These are phyloP conservation scores for Macrobrachium nipponense DNA, from an alignment of 1,140 invertebrate species.

Conservation along the genomic window DNA sequence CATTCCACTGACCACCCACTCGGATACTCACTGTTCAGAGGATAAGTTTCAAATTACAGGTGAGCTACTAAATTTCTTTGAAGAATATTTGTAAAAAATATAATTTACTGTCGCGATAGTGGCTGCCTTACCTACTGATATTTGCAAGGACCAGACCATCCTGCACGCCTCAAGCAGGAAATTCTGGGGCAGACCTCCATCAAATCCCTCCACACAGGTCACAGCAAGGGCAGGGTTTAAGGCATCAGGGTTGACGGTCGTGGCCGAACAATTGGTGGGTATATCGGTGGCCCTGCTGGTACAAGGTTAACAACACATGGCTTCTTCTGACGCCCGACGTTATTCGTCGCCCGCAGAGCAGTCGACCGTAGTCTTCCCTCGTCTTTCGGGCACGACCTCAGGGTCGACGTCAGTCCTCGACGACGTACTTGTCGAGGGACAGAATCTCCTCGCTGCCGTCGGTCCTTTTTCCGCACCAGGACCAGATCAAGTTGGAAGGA, in stretches of 20 bases:
- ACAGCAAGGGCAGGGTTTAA: no score
- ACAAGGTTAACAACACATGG: constrained; percentile 79
- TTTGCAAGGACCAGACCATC: no score
- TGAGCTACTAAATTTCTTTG: no score
- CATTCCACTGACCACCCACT: no score
- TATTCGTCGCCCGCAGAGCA: constrained; percentile 70
- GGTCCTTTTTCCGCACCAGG: constrained; percentile 38
- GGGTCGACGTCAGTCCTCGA: constrained; percentile 72
- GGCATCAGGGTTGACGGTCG: background rate
- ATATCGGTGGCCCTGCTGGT: constrained; percentile 81
- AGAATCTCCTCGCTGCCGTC: constrained; percentile 49
- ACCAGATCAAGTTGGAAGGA: constrained; percentile 41
- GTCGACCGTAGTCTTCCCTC: constrained; percentile 77
- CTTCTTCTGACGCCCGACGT: constrained; percentile 66
- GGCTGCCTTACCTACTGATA: no score
- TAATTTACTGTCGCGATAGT: no score
- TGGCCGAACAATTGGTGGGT: constrained; percentile 79
- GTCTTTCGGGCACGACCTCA: constrained; percentile 72
- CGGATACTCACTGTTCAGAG: no score
- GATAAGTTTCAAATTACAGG: no score
- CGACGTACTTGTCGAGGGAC: constrained; percentile 22
- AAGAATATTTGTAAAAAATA: no score
- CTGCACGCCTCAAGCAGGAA: no score
- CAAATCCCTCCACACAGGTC: background rate
- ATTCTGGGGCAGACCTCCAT: no score